These are phyloP conservation scores for Drosophila sproati DNA, from an alignment of 1,140 invertebrate genomes.

Conservation along the genomic window DNA sequence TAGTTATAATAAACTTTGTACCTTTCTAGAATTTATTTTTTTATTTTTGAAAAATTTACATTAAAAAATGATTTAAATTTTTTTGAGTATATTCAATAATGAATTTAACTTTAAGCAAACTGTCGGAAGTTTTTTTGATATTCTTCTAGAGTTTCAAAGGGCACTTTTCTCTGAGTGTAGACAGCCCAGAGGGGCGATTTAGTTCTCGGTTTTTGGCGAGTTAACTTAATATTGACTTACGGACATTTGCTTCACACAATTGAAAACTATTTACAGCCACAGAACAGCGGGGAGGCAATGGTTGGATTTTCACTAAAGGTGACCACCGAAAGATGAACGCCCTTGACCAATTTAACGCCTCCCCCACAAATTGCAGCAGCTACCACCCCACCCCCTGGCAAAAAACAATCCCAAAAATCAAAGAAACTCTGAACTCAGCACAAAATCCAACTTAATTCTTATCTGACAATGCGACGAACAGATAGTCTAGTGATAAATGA, in stretches of 20 bases:
- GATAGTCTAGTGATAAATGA: constrained; percentile 39
- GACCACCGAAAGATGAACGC: constrained; percentile 11
- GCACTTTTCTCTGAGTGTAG: constrained; percentile 2
- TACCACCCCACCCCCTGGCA: too few species aligned
- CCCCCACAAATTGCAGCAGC: constrained; percentile 1
- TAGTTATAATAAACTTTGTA: too few species aligned
- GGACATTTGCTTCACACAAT: constrained; percentile 59
- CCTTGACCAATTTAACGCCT: constrained; percentile 46
- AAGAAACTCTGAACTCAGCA: constrained; percentile 20
- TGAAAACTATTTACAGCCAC: constrained; percentile 71
- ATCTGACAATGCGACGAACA: constrained; percentile 14
- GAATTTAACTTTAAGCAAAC: too few species aligned
- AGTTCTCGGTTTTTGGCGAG: constrained; percentile 35
- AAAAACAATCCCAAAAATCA: not conserved
- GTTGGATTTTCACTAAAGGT: not conserved
- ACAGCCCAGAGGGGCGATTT: constrained; percentile 60
- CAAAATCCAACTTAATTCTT: constrained; percentile 35
- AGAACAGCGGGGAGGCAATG: not conserved
- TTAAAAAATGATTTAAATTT: too few species aligned
- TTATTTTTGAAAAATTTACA: too few species aligned
- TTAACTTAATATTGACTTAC: constrained; percentile 76
- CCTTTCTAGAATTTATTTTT: too few species aligned
- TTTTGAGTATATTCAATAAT: too few species aligned
- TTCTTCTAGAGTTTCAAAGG: too few species aligned
- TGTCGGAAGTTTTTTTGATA: too few species aligned